Evolutionary conservation across 2,797 vertebrate species (phyloP).

Genomic region (Gila robusta): DNA sequence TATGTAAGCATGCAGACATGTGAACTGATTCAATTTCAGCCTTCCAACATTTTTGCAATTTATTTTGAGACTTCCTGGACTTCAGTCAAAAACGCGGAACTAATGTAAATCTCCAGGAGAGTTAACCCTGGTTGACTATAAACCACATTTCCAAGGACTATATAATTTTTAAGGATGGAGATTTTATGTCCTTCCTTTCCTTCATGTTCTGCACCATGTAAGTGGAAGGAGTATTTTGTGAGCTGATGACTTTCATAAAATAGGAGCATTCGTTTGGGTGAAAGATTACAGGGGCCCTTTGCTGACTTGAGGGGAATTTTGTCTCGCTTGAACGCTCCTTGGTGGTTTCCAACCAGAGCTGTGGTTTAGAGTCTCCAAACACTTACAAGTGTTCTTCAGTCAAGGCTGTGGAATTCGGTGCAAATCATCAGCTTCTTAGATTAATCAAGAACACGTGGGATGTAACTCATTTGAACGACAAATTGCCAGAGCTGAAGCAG

Average conservation of each 20-base stretch:
- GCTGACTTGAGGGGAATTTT: constrained; percentile 21
- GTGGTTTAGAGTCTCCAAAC: constrained; percentile 35
- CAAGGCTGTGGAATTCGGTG: constrained; percentile 9
- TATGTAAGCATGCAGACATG: constrained; percentile 24
- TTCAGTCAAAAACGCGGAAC: constrained; percentile 25
- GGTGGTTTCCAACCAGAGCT: constrained; percentile 23
- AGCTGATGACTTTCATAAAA: constrained; percentile 1
- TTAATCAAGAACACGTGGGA: constrained; percentile 30
- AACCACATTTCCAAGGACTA: constrained; percentile 13
- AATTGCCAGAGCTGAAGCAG: constrained; percentile 38
- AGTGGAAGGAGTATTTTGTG: constrained; percentile 5
- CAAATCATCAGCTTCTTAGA: constrained; percentile 32
- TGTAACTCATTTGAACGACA: constrained; percentile 44
- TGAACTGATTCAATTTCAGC: constrained; percentile 12
- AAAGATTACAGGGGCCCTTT: constrained; percentile 4
- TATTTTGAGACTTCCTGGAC: constrained; percentile 35
- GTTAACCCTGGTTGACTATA: not conserved
- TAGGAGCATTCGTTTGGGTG: constrained; percentile 12
- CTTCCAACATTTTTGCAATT: constrained; percentile 38
- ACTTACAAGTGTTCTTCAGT: constrained; percentile 20
- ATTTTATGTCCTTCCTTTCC: not conserved
- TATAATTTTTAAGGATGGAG: not conserved
- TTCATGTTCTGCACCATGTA: constrained; percentile 6
- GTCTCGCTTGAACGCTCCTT: not conserved
- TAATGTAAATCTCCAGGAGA: constrained; percentile 22